Evolutionary conservation across 2,113 vertebrate genomes (phyloP).

Genomic region (Rhinolophus ferrumequinum): DNA sequence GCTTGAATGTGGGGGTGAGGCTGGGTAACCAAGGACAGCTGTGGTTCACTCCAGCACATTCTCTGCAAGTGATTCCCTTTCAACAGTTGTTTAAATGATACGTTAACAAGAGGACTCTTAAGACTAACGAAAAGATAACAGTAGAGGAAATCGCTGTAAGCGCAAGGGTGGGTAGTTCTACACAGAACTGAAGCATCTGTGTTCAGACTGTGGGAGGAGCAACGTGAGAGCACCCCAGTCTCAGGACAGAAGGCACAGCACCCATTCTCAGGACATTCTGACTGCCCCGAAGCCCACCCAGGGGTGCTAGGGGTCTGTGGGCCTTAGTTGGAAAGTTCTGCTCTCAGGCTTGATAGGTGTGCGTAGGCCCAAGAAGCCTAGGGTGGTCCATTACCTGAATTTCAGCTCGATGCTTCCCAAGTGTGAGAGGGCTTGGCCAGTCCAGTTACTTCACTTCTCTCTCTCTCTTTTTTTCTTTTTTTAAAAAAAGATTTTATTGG

Average conservation of each 20-base stretch:
- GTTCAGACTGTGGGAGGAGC: background rate
- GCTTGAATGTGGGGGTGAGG: background rate
- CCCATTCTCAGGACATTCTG: background rate
- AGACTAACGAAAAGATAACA: background rate
- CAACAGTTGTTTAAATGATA: background rate
- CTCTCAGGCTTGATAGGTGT: background rate
- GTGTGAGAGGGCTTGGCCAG: background rate
- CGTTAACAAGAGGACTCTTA: background rate
- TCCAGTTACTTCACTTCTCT: background rate
- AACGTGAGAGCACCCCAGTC: background rate
- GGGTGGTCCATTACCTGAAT: background rate
- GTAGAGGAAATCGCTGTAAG: background rate
- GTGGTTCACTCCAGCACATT: background rate
- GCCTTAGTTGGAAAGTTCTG: background rate
- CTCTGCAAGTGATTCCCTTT: background rate
- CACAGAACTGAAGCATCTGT: background rate
- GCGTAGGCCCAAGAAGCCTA: background rate
- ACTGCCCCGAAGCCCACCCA: background rate
- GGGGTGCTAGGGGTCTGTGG: background rate
- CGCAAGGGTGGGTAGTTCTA: background rate
- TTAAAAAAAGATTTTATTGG: no score
- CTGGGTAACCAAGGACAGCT: background rate
- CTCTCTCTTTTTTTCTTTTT: no score
- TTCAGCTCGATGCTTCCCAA: background rate
- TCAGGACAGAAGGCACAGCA: background rate